A percentile compares a stretch with the other conserved stretches of the same genome.
phyloP scores from a whole-genome alignment of 2,113 vertebrate genomes.

The Lontra canadensis region DNA sequence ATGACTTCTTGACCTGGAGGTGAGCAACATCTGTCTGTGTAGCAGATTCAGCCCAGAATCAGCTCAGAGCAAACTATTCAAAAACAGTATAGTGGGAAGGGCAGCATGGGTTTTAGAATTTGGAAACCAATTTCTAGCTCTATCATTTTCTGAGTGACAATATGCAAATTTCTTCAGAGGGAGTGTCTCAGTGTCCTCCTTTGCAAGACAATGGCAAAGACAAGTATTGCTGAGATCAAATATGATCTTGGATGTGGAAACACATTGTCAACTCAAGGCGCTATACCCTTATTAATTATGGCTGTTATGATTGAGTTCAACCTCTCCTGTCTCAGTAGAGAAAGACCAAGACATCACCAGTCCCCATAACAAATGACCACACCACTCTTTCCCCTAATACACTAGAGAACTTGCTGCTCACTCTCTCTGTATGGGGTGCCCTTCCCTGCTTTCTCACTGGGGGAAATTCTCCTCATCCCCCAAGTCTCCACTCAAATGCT shows the following conservation, averaged over 20 bases:
- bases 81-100: neutral
- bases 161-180: neutral
- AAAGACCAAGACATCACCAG: neutral
- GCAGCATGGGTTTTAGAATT: neutral
- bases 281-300: neutral
- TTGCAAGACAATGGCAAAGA: neutral
- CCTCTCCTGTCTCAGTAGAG: neutral
- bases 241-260: neutral
- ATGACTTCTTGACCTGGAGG: neutral
- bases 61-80: neutral
- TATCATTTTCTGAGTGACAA: neutral
- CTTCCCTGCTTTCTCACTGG: neutral
- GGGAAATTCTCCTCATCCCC: neutral
- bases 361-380: neutral
- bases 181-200: neutral
- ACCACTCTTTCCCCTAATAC: neutral
- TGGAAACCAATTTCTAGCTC: neutral
- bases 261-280: neutral
- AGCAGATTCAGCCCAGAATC: neutral
- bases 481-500: neutral
- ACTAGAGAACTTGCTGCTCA: neutral
- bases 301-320: neutral
- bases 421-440: too few relatives aligned
- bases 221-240: neutral
- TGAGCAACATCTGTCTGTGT: neutral